Evolutionary conservation across 1,140 invertebrate genomes (phyloP).

Genomic region (Nasonia vitripennis): DNA sequence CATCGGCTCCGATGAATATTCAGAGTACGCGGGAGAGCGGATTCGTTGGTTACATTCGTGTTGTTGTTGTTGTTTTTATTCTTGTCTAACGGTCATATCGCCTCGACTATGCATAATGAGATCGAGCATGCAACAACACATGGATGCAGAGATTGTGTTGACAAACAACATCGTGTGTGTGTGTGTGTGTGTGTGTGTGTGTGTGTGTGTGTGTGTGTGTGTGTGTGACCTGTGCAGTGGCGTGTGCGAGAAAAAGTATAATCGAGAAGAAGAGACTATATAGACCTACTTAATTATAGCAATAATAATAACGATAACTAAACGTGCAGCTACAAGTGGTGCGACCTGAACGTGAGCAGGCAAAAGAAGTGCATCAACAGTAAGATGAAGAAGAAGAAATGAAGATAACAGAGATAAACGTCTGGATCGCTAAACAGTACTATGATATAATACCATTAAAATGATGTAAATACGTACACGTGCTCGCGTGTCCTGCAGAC

Average conservation of each 20-base stretch:
- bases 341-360: background rate
- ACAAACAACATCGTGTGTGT: background rate
- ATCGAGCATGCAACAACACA: background rate
- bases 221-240: background rate
- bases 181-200: no score
- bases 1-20: background rate
- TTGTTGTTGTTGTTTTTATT: background rate
- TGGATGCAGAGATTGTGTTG: background rate
- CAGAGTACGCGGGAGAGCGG: background rate
- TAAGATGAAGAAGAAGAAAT: background rate
- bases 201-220: background rate
- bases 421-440: background rate
- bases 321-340: background rate
- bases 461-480: slow-evolving; percentile 42
- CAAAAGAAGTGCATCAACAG: background rate
- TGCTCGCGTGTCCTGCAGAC: slow-evolving; percentile 34
- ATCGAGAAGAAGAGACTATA: background rate
- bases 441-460: background rate
- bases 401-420: background rate
- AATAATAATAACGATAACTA: background rate
- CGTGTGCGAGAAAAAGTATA: background rate
- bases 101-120: background rate
- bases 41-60: background rate
- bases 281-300: background rate
- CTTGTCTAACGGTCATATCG: background rate